Conservation (phyloP, 1,140 invertebrate species). For the Sesamia nonagrioides region DNA sequence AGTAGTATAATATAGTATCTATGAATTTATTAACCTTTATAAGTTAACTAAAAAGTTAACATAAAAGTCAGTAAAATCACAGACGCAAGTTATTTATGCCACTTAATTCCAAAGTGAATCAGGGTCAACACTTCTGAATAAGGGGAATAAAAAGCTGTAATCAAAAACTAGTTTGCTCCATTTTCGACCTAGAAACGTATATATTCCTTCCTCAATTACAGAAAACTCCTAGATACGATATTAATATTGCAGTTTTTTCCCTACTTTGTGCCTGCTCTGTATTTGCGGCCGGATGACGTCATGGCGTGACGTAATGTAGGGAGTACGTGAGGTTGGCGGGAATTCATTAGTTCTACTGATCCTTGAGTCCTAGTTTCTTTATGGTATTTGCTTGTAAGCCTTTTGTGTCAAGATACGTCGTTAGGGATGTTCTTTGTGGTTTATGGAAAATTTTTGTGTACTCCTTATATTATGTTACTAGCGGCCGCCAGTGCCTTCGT, state of each 20-base stretch:
- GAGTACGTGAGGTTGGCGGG: neutral
- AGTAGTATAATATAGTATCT: too few relatives aligned
- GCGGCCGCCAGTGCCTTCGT: too few relatives aligned
- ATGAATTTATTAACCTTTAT: too few relatives aligned
- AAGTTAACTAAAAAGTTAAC: neutral
- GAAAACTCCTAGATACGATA: constrained; percentile 18
- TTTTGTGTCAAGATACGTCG: neutral
- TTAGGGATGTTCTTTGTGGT: neutral
- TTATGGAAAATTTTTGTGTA: too few relatives aligned
- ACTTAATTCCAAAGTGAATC: neutral
- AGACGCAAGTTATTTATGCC: neutral
- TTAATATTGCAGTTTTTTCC: constrained; percentile 44
- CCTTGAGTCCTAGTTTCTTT: constrained; percentile 11
- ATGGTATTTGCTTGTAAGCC: neutral
- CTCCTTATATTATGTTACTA: too few relatives aligned
- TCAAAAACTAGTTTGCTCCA: neutral
- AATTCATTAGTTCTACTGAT: neutral
- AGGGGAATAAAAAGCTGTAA: neutral
- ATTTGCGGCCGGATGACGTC: constrained; percentile 34
- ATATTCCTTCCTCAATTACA: constrained; percentile 30
- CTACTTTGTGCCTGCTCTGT: constrained; percentile 36
- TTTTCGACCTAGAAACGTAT: neutral
- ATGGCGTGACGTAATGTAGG: constrained; percentile 26
- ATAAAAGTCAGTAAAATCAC: neutral
- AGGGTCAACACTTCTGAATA: neutral